Evolutionary conservation across 2,888 invertebrate species (phyloP).

Genomic region (Nycteola revayana): DNA sequence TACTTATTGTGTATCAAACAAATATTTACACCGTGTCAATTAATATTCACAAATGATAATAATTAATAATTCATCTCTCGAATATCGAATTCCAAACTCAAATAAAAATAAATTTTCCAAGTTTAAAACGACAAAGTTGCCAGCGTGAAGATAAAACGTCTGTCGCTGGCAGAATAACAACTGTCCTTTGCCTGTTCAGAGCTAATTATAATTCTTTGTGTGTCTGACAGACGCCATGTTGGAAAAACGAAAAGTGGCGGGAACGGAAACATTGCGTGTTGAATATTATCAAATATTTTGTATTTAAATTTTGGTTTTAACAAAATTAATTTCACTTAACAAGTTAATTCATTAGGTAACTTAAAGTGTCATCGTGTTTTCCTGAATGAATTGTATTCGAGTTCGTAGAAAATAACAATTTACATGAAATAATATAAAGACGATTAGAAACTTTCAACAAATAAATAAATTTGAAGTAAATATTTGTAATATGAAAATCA

Average conservation of each 20-base stretch:
- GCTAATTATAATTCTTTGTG: constrained; percentile 39
- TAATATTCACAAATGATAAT: too few relatives aligned
- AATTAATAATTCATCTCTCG: not conserved
- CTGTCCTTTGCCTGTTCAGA: constrained; percentile 5
- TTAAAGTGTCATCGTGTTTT: too few relatives aligned
- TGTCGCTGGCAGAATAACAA: constrained; percentile 23
- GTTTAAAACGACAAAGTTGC: constrained; percentile 21
- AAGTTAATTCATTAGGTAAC: too few relatives aligned
- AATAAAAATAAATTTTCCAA: constrained; percentile 12
- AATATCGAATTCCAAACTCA: constrained; percentile 16
- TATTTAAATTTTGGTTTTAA: constrained; percentile 12
- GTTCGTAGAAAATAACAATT: too few relatives aligned
- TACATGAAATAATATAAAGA: too few relatives aligned
- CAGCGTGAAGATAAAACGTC: constrained; percentile 17
- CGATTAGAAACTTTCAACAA: too few relatives aligned
- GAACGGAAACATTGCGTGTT: constrained; percentile 15
- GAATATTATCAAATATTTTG: constrained; percentile 21
- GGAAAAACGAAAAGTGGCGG: constrained; percentile 3
- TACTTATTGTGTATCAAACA: too few relatives aligned
- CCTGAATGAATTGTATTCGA: too few relatives aligned
- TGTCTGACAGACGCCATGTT: constrained; percentile 29
- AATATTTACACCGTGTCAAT: too few relatives aligned
- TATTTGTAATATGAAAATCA: too few relatives aligned
- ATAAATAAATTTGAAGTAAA: too few relatives aligned
- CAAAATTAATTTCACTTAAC: too few relatives aligned